Percentiles rank a stretch among this genome's conserved stretches.
Conservation (phyloP, 2,113 vertebrate genomes). For the Trochalopteron elliotii region DNA sequence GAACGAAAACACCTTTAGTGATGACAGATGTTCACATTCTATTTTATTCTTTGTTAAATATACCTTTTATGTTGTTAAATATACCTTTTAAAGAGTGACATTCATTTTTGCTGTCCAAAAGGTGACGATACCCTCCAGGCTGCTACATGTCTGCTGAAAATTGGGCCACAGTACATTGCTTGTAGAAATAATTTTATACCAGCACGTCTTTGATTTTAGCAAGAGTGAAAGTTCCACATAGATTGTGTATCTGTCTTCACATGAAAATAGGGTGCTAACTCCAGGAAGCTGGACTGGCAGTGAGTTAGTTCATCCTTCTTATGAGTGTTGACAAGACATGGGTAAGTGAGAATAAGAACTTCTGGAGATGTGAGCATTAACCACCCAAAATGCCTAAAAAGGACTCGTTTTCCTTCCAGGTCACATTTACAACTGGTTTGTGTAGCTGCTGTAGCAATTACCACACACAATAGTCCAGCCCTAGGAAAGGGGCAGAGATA, state of each 20-base stretch:
- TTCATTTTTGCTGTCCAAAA: not conserved
- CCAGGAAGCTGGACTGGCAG: not conserved
- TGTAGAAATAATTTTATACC: not conserved
- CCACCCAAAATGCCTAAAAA: not conserved
- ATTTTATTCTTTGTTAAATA: not conserved
- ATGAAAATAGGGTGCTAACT: not conserved
- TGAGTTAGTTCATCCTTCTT: not conserved
- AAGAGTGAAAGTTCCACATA: not conserved
- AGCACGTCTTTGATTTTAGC: not conserved
- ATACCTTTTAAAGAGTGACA: not conserved
- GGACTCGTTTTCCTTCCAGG: not conserved
- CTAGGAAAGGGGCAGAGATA: not conserved
- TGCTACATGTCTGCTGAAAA: not conserved
- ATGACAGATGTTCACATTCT: not conserved
- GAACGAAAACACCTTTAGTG: not conserved
- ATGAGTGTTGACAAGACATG: not conserved
- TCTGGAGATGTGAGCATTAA: not conserved
- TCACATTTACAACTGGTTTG: not conserved
- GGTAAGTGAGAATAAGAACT: not conserved
- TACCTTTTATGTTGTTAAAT: not conserved
- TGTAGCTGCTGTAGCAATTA: not conserved
- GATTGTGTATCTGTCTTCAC: not conserved
- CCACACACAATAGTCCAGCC: accelerated
- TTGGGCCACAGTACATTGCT: not conserved
- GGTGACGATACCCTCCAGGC: not conserved